These are phyloP conservation scores for Cantharis nigra DNA, from an alignment of 2,888 invertebrate genomes.

Conservation along the genomic window DNA sequence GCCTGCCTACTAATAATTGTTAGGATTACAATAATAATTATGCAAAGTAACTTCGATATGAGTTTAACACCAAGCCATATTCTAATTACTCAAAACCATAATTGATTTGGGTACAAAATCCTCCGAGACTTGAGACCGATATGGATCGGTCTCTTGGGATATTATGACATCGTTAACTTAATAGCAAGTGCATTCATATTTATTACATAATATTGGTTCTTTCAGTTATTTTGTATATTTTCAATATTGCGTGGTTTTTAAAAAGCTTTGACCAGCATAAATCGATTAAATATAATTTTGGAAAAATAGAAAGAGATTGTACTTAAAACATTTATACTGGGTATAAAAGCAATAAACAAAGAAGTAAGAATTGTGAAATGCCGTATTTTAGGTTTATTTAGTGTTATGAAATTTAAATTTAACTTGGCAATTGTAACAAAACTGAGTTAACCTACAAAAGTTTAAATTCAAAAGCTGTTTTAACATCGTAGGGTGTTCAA, in stretches of 20 bases:
- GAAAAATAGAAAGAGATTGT: background rate
- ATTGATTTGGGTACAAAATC: slow-evolving; percentile 43
- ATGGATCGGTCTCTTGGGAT: slow-evolving; percentile 42
- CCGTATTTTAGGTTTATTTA: background rate
- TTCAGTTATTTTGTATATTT: background rate
- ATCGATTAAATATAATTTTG: background rate
- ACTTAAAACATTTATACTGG: too few relatives aligned
- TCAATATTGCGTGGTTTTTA: background rate
- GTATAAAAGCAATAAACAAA: too few relatives aligned
- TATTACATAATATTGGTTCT: slow-evolving; percentile 21
- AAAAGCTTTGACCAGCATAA: background rate
- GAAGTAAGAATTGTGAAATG: background rate
- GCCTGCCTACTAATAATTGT: background rate
- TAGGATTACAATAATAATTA: background rate
- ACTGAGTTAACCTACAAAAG: slow-evolving; percentile 8
- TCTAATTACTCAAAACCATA: slow-evolving; percentile 43
- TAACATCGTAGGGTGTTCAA: slow-evolving; percentile 30
- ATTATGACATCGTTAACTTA: slow-evolving; percentile 41
- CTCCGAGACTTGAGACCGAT: slow-evolving; percentile 37
- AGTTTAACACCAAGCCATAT: slow-evolving; percentile 32
- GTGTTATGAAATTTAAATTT: background rate
- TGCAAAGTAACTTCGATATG: slow-evolving; percentile 2
- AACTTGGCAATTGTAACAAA: slow-evolving; percentile 3
- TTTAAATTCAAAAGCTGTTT: slow-evolving; percentile 23
- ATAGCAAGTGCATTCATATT: slow-evolving; percentile 37